Conservation (phyloP, 2,888 invertebrate species). For the Leucania comma region DNA sequence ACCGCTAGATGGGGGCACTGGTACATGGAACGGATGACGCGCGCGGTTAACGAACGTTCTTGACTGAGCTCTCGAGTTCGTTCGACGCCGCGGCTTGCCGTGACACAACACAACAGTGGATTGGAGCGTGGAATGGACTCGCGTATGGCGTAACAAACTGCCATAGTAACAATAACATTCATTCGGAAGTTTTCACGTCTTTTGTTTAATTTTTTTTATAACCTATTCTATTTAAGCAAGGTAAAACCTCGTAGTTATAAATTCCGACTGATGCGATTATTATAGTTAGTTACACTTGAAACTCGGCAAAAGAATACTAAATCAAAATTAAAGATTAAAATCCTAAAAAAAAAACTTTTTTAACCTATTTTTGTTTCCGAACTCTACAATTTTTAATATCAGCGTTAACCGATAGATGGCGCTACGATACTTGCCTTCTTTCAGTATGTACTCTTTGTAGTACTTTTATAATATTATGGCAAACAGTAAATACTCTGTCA, state of each 20-base stretch:
- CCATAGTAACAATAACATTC: conserved; percentile 51
- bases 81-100: conserved; percentile 75
- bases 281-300: not conserved
- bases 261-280: not conserved
- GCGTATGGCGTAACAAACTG: conserved; percentile 64
- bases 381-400: conserved; percentile 16
- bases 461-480: not conserved
- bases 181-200: conserved; percentile 22
- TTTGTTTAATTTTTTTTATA: conserved; percentile 13
- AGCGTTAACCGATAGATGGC: conserved; percentile 48
- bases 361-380: not conserved
- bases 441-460: not conserved
- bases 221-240: conserved; percentile 1
- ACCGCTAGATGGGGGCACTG: conserved; percentile 89
- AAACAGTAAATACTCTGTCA: not conserved
- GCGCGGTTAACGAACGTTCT: conserved; percentile 90
- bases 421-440: conserved; percentile 18
- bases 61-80: conserved; percentile 88
- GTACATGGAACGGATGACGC: conserved; percentile 81
- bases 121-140: conserved; percentile 69
- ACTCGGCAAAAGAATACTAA: not conserved
- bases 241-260: not conserved
- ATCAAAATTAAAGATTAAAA: not conserved
- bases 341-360: not conserved
- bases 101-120: conserved; percentile 72